Evolutionary conservation across 2,113 vertebrate species (phyloP).

Genomic region (Chionomys nivalis): DNA sequence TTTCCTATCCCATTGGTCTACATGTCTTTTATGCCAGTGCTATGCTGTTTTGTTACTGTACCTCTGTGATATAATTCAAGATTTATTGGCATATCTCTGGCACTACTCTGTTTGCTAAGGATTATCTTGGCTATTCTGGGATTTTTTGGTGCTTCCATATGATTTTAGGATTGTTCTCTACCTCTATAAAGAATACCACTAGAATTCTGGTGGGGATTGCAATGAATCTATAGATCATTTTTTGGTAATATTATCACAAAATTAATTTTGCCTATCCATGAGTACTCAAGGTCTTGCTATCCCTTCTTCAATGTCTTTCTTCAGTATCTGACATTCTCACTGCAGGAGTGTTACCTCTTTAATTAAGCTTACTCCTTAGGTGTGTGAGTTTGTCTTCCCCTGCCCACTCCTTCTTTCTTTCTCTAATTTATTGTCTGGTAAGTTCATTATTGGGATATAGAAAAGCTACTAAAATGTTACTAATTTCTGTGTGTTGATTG

Average conservation of each 20-base stretch:
- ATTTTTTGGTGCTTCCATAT: background rate
- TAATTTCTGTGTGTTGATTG: background rate
- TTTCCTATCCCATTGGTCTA: background rate
- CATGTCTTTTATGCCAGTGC: background rate
- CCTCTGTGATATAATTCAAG: background rate
- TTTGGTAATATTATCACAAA: background rate
- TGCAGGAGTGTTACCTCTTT: background rate
- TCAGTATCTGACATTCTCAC: background rate
- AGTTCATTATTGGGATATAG: background rate
- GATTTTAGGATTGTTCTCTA: background rate
- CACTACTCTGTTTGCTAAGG: background rate
- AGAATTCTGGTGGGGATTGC: background rate
- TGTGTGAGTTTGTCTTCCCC: background rate
- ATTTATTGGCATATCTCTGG: background rate
- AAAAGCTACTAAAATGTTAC: background rate
- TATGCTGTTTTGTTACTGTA: background rate
- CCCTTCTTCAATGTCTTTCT: background rate
- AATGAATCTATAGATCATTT: background rate
- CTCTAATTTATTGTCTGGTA: background rate
- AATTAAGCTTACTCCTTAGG: background rate
- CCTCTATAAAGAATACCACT: background rate
- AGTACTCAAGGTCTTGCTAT: background rate
- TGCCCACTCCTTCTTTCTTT: background rate
- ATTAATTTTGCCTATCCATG: background rate
- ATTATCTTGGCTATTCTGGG: background rate